These are phyloP conservation scores for Eumeta japonica DNA, from an alignment of 1,140 invertebrate species.

Conservation along the genomic window DNA sequence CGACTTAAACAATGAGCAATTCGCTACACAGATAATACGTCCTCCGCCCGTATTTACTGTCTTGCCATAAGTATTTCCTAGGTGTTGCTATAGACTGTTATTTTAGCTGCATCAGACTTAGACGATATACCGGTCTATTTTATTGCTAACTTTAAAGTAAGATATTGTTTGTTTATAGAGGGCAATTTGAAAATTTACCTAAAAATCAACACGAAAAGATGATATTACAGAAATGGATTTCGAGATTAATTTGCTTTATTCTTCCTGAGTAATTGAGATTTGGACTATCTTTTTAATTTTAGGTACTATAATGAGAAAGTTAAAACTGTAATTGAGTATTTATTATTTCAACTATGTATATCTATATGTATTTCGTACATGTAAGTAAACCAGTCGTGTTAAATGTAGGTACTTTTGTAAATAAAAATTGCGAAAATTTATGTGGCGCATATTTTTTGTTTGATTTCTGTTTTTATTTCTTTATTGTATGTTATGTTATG, in stretches of 20 bases:
- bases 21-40: slow-evolving; percentile 53
- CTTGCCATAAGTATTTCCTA: slow-evolving; percentile 37
- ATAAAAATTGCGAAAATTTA: slow-evolving; percentile 51
- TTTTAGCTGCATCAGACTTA: too few relatives aligned
- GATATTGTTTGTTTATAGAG: too few relatives aligned
- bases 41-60: slow-evolving; percentile 51
- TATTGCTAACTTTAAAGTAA: too few relatives aligned
- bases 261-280: too few relatives aligned
- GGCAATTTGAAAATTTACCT: too few relatives aligned
- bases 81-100: slow-evolving; percentile 1
- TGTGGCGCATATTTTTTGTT: slow-evolving; percentile 54
- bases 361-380: slow-evolving; percentile 33
- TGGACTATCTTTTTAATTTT: too few relatives aligned
- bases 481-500: slow-evolving; percentile 18
- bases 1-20: slow-evolving; percentile 52
- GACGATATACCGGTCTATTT: too few relatives aligned
- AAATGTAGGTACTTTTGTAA: slow-evolving; percentile 47
- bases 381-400: slow-evolving; percentile 41
- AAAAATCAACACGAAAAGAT: too few relatives aligned
- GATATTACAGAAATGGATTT: too few relatives aligned
- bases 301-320: too few relatives aligned
- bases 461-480: slow-evolving; percentile 45
- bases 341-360: slow-evolving; percentile 2
- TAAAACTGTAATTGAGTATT: too few relatives aligned
- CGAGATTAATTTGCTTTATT: too few relatives aligned